Evolutionary conservation across 1,140 invertebrate genomes (phyloP).

Genomic region (Lerema accius): DNA sequence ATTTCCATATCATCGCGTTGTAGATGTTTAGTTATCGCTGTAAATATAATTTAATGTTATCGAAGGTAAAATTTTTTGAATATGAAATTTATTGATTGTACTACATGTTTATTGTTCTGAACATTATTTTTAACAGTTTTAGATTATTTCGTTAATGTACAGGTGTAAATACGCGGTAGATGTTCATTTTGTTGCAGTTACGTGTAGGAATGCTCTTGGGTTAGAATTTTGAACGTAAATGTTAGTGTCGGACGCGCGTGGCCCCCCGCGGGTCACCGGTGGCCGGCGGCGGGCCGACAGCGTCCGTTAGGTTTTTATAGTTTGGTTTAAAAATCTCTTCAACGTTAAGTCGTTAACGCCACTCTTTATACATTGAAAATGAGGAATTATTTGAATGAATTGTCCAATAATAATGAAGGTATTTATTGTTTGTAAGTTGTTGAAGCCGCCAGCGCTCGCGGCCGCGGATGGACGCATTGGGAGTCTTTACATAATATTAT

Average conservation of each 20-base stretch:
- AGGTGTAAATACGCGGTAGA: slow-evolving; percentile 77
- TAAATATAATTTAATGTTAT: slow-evolving; percentile 81
- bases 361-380: slow-evolving; percentile 46
- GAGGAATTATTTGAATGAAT: slow-evolving; percentile 75
- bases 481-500: slow-evolving; percentile 77
- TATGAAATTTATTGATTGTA: slow-evolving; percentile 69
- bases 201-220: slow-evolving; percentile 43
- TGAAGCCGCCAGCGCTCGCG: slow-evolving; percentile 24
- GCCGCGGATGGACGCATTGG: slow-evolving; percentile 56
- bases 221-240: slow-evolving; percentile 45
- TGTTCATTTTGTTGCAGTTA: slow-evolving; percentile 75
- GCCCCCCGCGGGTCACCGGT: background rate
- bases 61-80: slow-evolving; percentile 61
- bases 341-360: slow-evolving; percentile 44
- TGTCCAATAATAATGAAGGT: slow-evolving; percentile 73
- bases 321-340: slow-evolving; percentile 33
- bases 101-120: slow-evolving; percentile 74
- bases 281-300: slow-evolving; percentile 6
- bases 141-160: slow-evolving; percentile 78
- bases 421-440: slow-evolving; percentile 80
- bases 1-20: slow-evolving; percentile 77
- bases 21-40: slow-evolving; percentile 74
- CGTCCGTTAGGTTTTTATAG: slow-evolving; percentile 42
- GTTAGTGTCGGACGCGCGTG: slow-evolving; percentile 25
- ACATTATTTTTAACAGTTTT: slow-evolving; percentile 66